Conservation (phyloP, 2,113 vertebrate genomes). For the Sclerurus mexicanus region DNA sequence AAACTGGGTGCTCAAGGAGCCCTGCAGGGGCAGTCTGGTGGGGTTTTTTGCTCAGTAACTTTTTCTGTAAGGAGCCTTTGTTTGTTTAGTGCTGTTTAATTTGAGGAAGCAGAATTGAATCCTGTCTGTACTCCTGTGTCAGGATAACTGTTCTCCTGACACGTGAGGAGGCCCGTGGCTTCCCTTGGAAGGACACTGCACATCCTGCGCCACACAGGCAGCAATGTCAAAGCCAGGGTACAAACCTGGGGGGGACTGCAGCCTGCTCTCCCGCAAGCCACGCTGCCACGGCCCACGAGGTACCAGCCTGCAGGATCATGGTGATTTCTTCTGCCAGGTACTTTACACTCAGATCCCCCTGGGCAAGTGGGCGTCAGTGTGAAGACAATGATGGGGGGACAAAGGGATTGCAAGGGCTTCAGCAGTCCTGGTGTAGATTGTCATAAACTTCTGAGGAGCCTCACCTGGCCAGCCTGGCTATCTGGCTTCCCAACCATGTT, state of each 20-base stretch:
- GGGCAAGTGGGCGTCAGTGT: not conserved
- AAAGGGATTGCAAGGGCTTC: not conserved
- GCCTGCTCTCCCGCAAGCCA: not conserved
- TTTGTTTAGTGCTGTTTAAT: not conserved
- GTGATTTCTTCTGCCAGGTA: not conserved
- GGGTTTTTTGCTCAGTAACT: not conserved
- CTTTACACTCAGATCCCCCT: not conserved
- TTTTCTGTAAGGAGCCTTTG: not conserved
- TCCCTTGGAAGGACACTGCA: not conserved
- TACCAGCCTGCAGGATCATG: not conserved
- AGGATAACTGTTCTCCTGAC: not conserved
- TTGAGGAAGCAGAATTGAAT: not conserved
- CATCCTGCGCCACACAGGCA: not conserved
- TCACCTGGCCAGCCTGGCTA: not conserved
- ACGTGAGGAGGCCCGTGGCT: fast-evolving
- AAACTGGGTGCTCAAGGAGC: fast-evolving
- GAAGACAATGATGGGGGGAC: not conserved
- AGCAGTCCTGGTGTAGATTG: not conserved
- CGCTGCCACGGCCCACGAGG: not conserved
- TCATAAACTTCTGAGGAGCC: not conserved
- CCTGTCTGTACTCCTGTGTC: not conserved
- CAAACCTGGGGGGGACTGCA: not conserved
- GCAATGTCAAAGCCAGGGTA: fast-evolving
- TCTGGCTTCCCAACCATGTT: not conserved
- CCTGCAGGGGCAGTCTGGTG: not conserved